phyloP scores from a whole-genome alignment of 1,140 invertebrate species.

The Branchinecta lynchi region DNA sequence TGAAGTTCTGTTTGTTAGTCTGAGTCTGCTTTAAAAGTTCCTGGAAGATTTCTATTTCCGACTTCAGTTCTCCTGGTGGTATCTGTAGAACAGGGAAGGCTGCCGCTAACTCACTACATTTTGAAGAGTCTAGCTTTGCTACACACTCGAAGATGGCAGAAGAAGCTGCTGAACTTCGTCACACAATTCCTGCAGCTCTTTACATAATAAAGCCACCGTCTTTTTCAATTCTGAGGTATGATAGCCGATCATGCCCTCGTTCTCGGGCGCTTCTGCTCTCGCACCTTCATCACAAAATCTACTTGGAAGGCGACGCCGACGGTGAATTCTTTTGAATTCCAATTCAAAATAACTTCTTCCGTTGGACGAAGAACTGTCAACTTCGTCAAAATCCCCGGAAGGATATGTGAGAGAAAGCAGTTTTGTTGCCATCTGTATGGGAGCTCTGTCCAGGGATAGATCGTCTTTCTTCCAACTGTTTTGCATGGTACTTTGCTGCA shows the following conservation, averaged over 20 bases:
- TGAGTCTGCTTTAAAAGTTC: constrained; percentile 9
- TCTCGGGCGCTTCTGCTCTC: constrained; percentile 3
- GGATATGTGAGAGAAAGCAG: too few species aligned
- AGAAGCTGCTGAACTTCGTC: constrained; percentile 5
- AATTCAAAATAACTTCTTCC: constrained; percentile 1
- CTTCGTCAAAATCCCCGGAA: not conserved
- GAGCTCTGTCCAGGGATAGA: too few species aligned
- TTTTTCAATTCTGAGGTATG: not conserved
- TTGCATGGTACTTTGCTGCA: too few species aligned
- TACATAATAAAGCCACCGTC: constrained; percentile 6
- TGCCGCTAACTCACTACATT: constrained; percentile 9
- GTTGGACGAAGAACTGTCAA: not conserved
- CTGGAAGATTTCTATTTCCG: constrained; percentile 6
- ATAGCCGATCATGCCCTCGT: constrained; percentile 4
- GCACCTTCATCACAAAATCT: constrained; percentile 6
- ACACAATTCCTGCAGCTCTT: constrained; percentile 9
- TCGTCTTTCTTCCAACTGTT: too few species aligned
- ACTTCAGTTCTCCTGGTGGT: constrained; percentile 3
- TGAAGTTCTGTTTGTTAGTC: constrained; percentile 4
- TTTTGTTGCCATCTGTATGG: too few species aligned
- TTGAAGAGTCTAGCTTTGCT: not conserved
- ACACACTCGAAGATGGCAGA: constrained; percentile 5
- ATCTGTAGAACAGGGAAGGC: constrained; percentile 4
- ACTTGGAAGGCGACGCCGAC: constrained; percentile 4
- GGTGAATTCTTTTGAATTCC: not conserved